Conservation (phyloP, 2,113 vertebrate genomes). For the Tricholaema leucomelas region DNA sequence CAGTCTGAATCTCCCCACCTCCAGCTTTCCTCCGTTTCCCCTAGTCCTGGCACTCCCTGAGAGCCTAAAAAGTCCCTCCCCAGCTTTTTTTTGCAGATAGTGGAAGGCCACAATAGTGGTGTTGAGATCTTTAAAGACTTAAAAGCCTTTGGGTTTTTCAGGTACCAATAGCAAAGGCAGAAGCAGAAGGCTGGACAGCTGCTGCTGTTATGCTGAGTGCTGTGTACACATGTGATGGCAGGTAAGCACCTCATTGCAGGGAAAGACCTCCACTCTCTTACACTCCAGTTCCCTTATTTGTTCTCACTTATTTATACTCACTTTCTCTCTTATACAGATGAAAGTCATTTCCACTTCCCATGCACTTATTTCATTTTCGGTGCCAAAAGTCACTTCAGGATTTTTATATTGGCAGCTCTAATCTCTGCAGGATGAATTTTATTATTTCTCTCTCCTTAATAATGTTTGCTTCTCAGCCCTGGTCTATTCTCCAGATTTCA, state of each 20-base stretch:
- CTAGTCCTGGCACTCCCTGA: too few species aligned
- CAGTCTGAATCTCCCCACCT: too few species aligned
- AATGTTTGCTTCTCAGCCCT: background rate
- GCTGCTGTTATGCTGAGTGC: background rate
- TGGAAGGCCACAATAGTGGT: too few species aligned
- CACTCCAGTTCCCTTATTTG: background rate
- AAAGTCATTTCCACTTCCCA: background rate
- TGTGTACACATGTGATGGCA: background rate
- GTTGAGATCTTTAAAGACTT: background rate
- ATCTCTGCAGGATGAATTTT: background rate
- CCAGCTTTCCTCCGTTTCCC: too few species aligned
- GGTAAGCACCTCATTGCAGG: background rate
- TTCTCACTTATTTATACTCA: background rate
- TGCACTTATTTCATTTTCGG: background rate
- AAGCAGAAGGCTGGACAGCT: background rate
- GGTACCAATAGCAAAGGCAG: background rate
- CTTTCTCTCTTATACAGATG: background rate
- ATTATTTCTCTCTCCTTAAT: background rate
- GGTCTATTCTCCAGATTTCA: background rate
- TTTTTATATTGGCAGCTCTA: slow-evolving; percentile 14
- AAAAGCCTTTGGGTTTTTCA: background rate
- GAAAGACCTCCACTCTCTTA: background rate
- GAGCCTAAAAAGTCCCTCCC: too few species aligned
- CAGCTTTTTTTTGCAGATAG: too few species aligned
- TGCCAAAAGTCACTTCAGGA: background rate